These are phyloP conservation scores for Oscheius sp. DNA, from an alignment of 2,888 invertebrate species.

Conservation along the genomic window DNA sequence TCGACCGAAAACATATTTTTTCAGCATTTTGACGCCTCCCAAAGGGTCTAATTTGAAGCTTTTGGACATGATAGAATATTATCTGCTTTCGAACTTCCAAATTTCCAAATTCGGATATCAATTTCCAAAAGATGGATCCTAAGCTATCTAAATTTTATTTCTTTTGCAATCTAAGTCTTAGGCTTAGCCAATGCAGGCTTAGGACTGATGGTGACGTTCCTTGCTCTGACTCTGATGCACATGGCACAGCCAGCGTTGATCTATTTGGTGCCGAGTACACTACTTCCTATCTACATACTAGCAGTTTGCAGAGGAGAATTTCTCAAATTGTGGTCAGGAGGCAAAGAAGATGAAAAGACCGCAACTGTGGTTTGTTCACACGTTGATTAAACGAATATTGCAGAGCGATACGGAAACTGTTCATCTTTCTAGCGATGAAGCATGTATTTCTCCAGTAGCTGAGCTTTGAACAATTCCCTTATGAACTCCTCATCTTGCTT, in stretches of 20 bases:
- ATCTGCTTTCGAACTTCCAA: no score
- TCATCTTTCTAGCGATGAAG: conserved; percentile 2
- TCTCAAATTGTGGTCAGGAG: conserved; percentile 69
- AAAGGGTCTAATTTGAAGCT: no score
- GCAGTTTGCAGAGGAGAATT: conserved; percentile 71
- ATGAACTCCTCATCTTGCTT: neutral
- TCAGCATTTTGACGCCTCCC: no score
- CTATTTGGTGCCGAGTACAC: conserved; percentile 74
- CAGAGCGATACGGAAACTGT: conserved; percentile 24
- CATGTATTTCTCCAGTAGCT: neutral
- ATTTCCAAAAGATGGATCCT: no score
- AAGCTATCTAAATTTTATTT: no score
- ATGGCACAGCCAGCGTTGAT: conserved; percentile 76
- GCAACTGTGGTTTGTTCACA: neutral
- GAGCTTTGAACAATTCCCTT: neutral
- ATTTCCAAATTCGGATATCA: no score
- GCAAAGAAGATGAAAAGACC: conserved; percentile 21
- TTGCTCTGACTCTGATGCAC: conserved; percentile 73
- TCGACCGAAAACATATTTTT: no score
- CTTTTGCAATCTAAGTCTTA: no score
- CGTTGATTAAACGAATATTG: neutral
- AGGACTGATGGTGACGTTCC: conserved; percentile 74
- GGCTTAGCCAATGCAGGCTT: no score
- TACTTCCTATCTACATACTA: conserved; percentile 71
- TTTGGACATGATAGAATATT: no score